Conservation (phyloP, 1,140 invertebrate species). For the Archivesica marissinica region DNA sequence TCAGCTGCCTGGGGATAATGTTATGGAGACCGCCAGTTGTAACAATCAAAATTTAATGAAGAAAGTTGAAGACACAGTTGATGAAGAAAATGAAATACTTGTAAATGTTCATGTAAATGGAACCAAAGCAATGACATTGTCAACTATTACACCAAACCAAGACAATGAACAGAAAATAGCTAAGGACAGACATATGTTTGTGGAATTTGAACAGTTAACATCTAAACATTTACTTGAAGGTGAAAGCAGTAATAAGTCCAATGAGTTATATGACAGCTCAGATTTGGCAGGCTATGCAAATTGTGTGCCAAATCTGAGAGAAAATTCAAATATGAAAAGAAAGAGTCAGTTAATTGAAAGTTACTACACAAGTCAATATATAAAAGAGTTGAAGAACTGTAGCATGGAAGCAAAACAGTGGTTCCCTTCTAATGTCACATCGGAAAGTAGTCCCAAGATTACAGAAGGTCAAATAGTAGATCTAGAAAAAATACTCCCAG, state of each 20-base stretch:
- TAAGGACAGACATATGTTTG: conserved; percentile 2
- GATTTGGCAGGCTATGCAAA: conserved; percentile 22
- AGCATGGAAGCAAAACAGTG: neutral
- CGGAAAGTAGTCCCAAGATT: neutral
- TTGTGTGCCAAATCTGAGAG: neutral
- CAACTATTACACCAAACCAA: neutral
- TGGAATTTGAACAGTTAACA: neutral
- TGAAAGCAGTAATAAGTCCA: conserved; percentile 2
- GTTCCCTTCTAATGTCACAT: neutral
- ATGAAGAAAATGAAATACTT: too few relatives aligned
- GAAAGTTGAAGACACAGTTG: too few relatives aligned
- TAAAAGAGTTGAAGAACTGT: neutral
- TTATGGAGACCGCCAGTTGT: neutral
- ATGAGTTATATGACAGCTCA: conserved; percentile 20
- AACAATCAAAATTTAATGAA: neutral
- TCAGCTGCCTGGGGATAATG: neutral
- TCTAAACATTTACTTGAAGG: neutral
- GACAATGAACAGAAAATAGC: neutral
- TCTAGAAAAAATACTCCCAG: neutral
- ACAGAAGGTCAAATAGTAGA: too few relatives aligned
- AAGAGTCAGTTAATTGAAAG: conserved; percentile 46
- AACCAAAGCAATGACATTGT: neutral
- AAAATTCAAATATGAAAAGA: neutral
- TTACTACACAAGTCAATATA: conserved; percentile 6
- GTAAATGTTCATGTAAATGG: too few relatives aligned